Evolutionary conservation across 2,888 invertebrate genomes (phyloP), one percentile per base, ranked within the genome.

Genomic region (Drosophila mayaguana): DNA sequence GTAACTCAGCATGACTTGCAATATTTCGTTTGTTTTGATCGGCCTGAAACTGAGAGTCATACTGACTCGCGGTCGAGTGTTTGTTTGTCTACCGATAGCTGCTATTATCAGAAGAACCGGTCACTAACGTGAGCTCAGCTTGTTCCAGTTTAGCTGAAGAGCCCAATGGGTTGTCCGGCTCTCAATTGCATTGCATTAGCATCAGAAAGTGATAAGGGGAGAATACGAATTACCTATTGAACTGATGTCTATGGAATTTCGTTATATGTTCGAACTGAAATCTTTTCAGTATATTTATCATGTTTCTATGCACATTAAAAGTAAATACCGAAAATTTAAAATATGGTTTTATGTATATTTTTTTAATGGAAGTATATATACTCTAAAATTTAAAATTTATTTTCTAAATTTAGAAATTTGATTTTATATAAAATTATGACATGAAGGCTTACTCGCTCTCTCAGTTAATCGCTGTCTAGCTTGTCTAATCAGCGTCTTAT

Each of bases 1-100:
- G 18, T 36, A 22, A 28, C 36, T 69, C 68, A 69, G 36, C 42
- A 18, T 68, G 69, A 69, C 1, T 32, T 18, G 12, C 36, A 53
- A 22, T 14, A 3, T 40, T 57, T 20, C 16, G 22, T 20, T 53
- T 22, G 53, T 53, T 36, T 20, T 14, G 34, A 51, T 20, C 20
- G 34, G 36, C 9, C 40, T 62, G 36, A 63, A 50, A 2, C 50
- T 18, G 32, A 34, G 4, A 50, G 50, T 50, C 50, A 50, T 20
- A 34, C 20, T 50, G 50, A 50, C 3, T 3, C 20, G 28, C 28
- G 18, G 12, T 48, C n/a, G n/a, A n/a, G 6, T 18, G 12, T 18
- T 12, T 32, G 0, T 32, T 12, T 48, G 25, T 12, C 12, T n/a
- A 0, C 28, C 28, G 28, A 48, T 48, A 32, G 50, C 18, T 28